Conservation (phyloP, 1,140 invertebrate species). For the Leptopilina clavipes region DNA sequence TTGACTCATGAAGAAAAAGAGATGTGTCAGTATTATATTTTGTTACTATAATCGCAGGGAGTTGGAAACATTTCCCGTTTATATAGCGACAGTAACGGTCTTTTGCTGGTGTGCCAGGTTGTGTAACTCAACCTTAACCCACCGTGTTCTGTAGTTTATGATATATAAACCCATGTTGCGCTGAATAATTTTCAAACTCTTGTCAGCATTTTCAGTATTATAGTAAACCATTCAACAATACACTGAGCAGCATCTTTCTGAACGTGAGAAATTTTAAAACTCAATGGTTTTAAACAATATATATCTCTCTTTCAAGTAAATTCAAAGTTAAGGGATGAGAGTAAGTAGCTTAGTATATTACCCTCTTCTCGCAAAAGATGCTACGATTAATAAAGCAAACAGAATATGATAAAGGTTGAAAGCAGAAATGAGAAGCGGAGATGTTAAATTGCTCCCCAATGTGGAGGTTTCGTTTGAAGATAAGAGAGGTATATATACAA, state of each 20-base stretch:
- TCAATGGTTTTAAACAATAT: too few relatives aligned
- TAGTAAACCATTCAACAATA: neutral
- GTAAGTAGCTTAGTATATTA: slow-evolving; percentile 10
- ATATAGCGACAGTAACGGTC: slow-evolving; percentile 19
- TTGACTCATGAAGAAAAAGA: neutral
- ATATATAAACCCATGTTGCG: neutral
- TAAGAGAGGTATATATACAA: slow-evolving; percentile 10
- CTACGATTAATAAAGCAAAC: neutral
- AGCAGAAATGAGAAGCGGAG: slow-evolving; percentile 44
- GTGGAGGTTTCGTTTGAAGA: slow-evolving; percentile 29
- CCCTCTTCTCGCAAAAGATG: neutral
- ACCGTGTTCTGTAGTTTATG: neutral
- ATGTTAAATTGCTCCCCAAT: slow-evolving; percentile 38
- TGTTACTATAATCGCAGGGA: neutral
- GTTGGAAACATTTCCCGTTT: neutral
- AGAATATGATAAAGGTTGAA: slow-evolving; percentile 1
- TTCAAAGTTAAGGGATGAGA: neutral
- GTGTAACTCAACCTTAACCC: slow-evolving; percentile 26
- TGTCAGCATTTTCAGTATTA: neutral
- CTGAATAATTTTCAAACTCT: neutral
- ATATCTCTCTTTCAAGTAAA: too few relatives aligned
- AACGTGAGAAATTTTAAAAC: neutral
- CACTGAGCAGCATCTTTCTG: neutral
- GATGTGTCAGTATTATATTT: neutral
- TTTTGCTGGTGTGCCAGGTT: neutral